Conservation (phyloP, 2,113 vertebrate species). For the Nycticebus coucang region DNA sequence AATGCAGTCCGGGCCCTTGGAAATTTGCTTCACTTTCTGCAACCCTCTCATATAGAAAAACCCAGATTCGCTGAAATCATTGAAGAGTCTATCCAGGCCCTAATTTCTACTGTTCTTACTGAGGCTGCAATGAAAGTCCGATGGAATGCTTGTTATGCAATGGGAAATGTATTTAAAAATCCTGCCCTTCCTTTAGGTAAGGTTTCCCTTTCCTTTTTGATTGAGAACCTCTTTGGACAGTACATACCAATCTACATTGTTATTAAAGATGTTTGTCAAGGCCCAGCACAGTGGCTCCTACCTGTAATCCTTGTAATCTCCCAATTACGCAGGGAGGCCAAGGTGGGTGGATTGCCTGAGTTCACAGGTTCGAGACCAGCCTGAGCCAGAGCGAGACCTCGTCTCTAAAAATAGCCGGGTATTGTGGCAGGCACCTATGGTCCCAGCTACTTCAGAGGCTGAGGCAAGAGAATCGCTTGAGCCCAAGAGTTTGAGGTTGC, state of each 20-base stretch:
- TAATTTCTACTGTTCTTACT: slow-evolving; percentile 91
- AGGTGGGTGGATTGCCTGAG: too few species aligned
- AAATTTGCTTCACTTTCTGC: slow-evolving; percentile 96
- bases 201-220: slow-evolving; percentile 40
- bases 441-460: too few species aligned
- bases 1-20: slow-evolving; percentile 95
- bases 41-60: slow-evolving; percentile 88
- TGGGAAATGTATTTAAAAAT: slow-evolving; percentile 97
- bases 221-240: not conserved
- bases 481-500: too few species aligned
- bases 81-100: slow-evolving; percentile 90
- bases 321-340: too few species aligned
- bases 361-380: too few species aligned
- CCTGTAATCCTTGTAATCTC: too few species aligned
- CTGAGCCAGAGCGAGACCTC: too few species aligned
- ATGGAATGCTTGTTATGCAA: slow-evolving; percentile 97
- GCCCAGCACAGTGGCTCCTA: too few species aligned
- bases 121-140: slow-evolving; percentile 98
- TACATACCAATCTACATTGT: not conserved
- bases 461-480: too few species aligned
- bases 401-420: too few species aligned
- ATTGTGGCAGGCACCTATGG: too few species aligned
- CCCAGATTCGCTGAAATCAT: slow-evolving; percentile 90
- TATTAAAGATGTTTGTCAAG: not conserved
- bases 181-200: slow-evolving; percentile 92